Conservation (phyloP, 2,888 invertebrate species). For the Rhagium mordax region DNA sequence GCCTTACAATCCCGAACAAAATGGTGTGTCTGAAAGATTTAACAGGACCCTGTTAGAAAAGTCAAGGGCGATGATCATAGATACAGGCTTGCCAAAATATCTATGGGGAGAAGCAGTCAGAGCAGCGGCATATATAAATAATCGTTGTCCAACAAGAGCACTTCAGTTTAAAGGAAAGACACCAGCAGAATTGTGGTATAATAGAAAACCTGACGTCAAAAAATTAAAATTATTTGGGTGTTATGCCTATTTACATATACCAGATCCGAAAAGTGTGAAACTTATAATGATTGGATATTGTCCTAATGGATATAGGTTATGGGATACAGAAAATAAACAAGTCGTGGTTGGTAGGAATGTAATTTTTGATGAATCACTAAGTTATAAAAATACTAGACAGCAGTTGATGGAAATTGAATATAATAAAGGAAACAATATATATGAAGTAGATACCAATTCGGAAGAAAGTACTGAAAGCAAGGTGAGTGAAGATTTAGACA, state of each 20-base stretch:
- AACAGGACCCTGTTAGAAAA: conserved; percentile 29
- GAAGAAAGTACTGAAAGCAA: background rate
- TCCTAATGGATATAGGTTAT: conserved; percentile 55
- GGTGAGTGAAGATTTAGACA: background rate
- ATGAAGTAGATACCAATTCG: background rate
- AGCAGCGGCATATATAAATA: background rate
- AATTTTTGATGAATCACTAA: conserved; percentile 43
- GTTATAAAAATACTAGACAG: background rate
- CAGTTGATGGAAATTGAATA: background rate
- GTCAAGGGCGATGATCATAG: conserved; percentile 5
- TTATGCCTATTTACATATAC: conserved; percentile 13
- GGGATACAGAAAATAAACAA: conserved; percentile 55
- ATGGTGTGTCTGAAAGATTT: conserved; percentile 14
- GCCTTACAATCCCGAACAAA: conserved; percentile 12
- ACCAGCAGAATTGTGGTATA: conserved; percentile 11
- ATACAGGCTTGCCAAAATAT: background rate
- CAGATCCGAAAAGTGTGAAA: conserved; percentile 21
- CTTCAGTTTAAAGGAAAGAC: background rate
- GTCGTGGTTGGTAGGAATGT: conserved; percentile 37
- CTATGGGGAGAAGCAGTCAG: background rate
- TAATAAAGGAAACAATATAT: background rate
- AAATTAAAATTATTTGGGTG: background rate
- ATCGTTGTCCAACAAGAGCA: background rate
- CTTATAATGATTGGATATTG: conserved; percentile 29
- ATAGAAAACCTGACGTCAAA: background rate